phyloP scores from a whole-genome alignment of 2,888 invertebrate genomes.

The Chrysodeixis includens region DNA sequence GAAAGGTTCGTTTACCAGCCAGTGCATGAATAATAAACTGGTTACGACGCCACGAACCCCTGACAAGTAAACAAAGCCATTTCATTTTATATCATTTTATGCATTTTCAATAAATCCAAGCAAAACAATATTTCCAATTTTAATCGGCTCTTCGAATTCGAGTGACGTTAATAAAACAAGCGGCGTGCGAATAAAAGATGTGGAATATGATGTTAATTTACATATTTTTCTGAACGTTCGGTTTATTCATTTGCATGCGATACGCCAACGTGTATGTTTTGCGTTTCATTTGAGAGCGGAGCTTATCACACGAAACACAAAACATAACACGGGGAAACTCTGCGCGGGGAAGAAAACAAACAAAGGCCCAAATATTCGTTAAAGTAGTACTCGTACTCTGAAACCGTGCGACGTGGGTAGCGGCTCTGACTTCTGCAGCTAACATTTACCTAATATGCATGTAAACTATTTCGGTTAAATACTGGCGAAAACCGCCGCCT shows the following conservation, averaged over 20 bases:
- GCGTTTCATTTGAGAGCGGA: conserved; percentile 34
- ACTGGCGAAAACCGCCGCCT: conserved; percentile 33
- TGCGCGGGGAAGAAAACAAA: conserved; percentile 27
- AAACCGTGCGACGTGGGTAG: conserved; percentile 51
- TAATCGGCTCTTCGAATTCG: conserved; percentile 42
- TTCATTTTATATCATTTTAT: conserved; percentile 54
- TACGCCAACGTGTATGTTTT: conserved; percentile 31
- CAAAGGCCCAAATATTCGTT: conserved; percentile 31
- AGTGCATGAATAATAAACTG: conserved; percentile 60
- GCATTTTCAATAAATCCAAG: conserved; percentile 53
- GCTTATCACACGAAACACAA: conserved; percentile 45
- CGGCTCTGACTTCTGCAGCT: conserved; percentile 39
- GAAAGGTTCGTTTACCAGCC: conserved; percentile 38
- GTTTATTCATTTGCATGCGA: conserved; percentile 56
- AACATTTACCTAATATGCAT: conserved; percentile 34
- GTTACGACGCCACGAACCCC: conserved; percentile 41
- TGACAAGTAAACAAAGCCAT: conserved; percentile 61
- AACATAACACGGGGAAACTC: conserved; percentile 36
- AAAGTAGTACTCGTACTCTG: conserved; percentile 39
- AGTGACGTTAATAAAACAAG: conserved; percentile 49
- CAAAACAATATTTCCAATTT: conserved; percentile 56
- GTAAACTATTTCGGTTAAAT: conserved; percentile 49
- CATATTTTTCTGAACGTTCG: conserved; percentile 40
- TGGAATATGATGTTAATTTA: conserved; percentile 41
- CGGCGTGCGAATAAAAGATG: conserved; percentile 25